A percentile compares a stretch with the other conserved stretches of the same genome.
Conservation (phyloP, 2,888 invertebrate genomes). For the Tetrapedia diversipes region DNA sequence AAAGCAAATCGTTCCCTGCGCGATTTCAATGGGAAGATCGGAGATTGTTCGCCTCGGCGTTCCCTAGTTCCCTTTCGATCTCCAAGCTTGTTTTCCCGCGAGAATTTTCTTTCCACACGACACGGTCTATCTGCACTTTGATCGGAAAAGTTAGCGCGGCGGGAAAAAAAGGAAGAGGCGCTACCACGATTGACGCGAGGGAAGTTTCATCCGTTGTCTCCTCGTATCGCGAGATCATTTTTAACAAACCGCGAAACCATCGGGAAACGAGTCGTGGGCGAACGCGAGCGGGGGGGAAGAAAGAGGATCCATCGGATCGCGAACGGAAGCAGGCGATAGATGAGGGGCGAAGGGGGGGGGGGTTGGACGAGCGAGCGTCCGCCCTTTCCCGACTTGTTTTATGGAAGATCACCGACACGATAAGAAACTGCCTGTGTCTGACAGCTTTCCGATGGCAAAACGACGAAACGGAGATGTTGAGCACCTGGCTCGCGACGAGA, state of each 20-base stretch:
- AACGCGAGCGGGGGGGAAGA: not conserved
- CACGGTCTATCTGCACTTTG: constrained; percentile 45
- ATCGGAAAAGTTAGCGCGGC: constrained; percentile 51
- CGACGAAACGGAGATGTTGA: constrained; percentile 51
- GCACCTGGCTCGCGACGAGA: constrained; percentile 41
- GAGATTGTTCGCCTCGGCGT: constrained; percentile 28
- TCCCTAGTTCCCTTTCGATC: constrained; percentile 13
- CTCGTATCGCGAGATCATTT: constrained; percentile 48
- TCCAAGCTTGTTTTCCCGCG: constrained; percentile 9
- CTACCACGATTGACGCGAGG: constrained; percentile 22
- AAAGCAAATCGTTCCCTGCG: not conserved
- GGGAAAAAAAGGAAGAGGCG: not conserved
- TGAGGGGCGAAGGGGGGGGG: constrained; percentile 29
- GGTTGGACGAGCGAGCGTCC: constrained; percentile 31
- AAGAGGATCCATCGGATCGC: constrained; percentile 41
- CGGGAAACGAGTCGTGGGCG: not conserved
- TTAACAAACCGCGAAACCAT: constrained; percentile 45
- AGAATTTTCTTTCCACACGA: constrained; percentile 3
- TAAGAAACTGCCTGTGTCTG: constrained; percentile 64
- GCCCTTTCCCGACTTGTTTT: constrained; percentile 61
- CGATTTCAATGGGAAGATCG: not conserved
- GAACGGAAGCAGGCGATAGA: constrained; percentile 26
- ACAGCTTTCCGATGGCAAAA: constrained; percentile 63
- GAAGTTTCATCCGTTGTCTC: constrained; percentile 27
- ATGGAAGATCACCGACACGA: constrained; percentile 56